Evolutionary conservation across 2,888 invertebrate species (phyloP).

Genomic region (Parnassius apollo): DNA sequence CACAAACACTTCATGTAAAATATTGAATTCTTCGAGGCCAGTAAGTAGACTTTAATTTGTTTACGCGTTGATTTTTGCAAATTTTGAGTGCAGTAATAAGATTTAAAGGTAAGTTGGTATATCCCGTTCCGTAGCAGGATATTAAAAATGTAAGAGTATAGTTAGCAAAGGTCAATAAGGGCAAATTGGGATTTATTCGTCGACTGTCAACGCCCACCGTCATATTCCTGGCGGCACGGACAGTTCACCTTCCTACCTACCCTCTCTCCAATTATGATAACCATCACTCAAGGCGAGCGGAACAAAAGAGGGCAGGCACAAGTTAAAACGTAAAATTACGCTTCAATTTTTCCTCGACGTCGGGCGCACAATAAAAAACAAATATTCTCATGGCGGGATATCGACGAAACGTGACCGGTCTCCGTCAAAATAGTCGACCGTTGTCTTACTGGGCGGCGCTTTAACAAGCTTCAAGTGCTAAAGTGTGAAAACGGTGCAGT

Average conservation of each 20-base stretch:
- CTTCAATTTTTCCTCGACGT: constrained; percentile 77
- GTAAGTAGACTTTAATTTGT: neutral
- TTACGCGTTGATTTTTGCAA: neutral
- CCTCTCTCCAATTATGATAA: constrained; percentile 80
- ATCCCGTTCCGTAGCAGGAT: constrained; percentile 6
- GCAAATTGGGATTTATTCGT: constrained; percentile 42
- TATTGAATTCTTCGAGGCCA: too few species aligned
- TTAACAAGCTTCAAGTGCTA: constrained; percentile 72
- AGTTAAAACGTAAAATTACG: constrained; percentile 80
- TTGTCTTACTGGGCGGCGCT: constrained; percentile 76
- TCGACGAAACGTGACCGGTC: constrained; percentile 80
- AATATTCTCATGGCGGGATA: constrained; percentile 79
- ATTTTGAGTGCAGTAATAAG: neutral
- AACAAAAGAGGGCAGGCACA: constrained; percentile 80
- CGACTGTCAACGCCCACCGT: constrained; percentile 62
- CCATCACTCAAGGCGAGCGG: constrained; percentile 80
- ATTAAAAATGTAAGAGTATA: constrained; percentile 13
- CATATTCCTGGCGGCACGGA: constrained; percentile 59
- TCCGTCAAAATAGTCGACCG: constrained; percentile 79
- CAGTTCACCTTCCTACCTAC: constrained; percentile 73
- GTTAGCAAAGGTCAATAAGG: constrained; percentile 10
- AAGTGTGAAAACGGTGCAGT: constrained; percentile 76
- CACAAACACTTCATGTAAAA: too few species aligned
- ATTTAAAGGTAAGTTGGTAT: constrained; percentile 4
- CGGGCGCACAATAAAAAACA: constrained; percentile 78